Evolutionary conservation across 2,888 invertebrate species (phyloP).

Genomic region (Drosophila melanosoma): DNA sequence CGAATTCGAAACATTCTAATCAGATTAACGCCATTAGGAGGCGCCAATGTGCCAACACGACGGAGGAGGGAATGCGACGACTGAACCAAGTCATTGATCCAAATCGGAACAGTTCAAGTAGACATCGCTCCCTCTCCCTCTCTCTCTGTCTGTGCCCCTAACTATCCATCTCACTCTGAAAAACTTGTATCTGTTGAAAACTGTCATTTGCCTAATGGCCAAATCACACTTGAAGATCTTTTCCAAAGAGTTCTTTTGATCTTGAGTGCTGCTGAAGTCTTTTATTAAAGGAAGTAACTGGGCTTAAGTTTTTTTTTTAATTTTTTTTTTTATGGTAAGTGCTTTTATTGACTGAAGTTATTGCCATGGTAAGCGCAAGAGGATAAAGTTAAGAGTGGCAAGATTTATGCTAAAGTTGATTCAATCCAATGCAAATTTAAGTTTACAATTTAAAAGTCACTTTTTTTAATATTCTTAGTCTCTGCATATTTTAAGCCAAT

Average conservation of each 20-base stretch:
- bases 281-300: background rate
- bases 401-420: background rate
- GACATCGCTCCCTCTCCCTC: background rate
- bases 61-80: constrained; percentile 18
- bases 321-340: background rate
- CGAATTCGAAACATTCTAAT: constrained; percentile 64
- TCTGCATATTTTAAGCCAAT: background rate
- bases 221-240: constrained; percentile 36
- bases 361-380: background rate
- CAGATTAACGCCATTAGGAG: constrained; percentile 76
- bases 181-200: constrained; percentile 12
- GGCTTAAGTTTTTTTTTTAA: background rate
- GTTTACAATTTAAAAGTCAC: background rate
- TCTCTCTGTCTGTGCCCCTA: background rate
- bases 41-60: constrained; percentile 63
- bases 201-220: constrained; percentile 49
- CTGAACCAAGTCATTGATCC: constrained; percentile 39
- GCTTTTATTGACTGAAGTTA: background rate
- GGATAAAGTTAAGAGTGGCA: background rate
- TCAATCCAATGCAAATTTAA: background rate
- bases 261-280: constrained; percentile 2
- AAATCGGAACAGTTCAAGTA: constrained; percentile 33
- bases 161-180: background rate
- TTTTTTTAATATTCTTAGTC: background rate
- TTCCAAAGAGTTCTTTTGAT: constrained; percentile 13